Evolutionary conservation across 2,113 vertebrate species (phyloP), one percentile per base, ranked within the genome.

Genomic region (Gasterosteus nipponicus): DNA sequence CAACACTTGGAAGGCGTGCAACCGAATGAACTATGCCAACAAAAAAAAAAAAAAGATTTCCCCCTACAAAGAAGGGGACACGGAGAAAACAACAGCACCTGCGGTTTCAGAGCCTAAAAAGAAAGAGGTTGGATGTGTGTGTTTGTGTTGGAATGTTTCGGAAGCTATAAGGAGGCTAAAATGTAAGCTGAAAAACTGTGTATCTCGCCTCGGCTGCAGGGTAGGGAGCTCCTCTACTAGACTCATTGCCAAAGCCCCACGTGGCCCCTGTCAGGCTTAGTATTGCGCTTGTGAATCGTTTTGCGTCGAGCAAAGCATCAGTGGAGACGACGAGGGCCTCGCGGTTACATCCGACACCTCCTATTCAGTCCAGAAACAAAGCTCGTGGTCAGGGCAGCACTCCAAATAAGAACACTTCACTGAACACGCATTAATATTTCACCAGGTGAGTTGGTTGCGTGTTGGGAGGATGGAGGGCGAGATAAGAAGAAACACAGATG

Each of bases 371-470:
- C 80, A 78, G 74, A 86, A 86, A 89, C 82, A 89, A 85, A 89
- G 84, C 87, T 66, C 18, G 54, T 10, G 78, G 87, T 76, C 77
- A 73, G 83, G 85, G 88, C 89, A 79, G 54, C 71, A 39, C 80
- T 89, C 89, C 88, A 90, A 81, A 86, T 80, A 86, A 73, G 79
- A 84, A 77, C 86, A 84, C 90, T 77, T 82, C 71, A 71, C 46
- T 76, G 77, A 75, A 39, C 89, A 83, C 22, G 22, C 84, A 91
- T 91, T 87, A 89, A 91, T 87, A 89, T 87, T 91, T 89, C 67
- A 86, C 83, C 78, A 86, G 80, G 82, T 85, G 81, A 81, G 74
- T 10, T 66, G 75, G 69, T 75, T 56, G 75, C 35, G 61, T 59
- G 53, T 18, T 8, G 57, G 31, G 56, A 61, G 44, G 75, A 80